Conservation (phyloP, 2,797 vertebrate species). For the Phoebastria nigripes region DNA sequence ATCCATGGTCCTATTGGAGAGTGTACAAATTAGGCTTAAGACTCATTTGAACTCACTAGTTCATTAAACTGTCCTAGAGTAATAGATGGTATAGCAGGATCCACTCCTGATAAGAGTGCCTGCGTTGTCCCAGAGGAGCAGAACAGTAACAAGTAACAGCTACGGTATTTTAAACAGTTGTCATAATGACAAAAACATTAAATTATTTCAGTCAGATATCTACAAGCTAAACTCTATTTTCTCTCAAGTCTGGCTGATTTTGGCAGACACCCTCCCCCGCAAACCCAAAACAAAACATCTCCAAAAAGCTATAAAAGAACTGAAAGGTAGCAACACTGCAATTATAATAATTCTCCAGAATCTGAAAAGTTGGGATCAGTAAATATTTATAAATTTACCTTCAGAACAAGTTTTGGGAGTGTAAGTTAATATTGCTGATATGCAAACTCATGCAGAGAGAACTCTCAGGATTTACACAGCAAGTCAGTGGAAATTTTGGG, state of each 20-base stretch:
- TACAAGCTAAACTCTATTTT: not conserved
- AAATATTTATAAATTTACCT: not conserved
- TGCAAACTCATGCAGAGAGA: not conserved
- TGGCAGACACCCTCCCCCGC: rapidly evolving
- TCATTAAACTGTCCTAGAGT: not conserved
- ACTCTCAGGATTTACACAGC: not conserved
- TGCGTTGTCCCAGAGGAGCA: not conserved
- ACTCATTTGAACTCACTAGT: not conserved
- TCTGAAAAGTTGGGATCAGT: not conserved
- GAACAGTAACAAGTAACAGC: not conserved
- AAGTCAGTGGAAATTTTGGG: not conserved
- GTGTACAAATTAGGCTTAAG: not conserved
- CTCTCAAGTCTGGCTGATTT: not conserved
- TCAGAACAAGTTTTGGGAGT: not conserved
- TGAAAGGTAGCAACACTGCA: not conserved
- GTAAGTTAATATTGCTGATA: not conserved
- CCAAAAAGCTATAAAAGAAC: not conserved
- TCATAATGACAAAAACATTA: not conserved
- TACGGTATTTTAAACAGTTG: not conserved
- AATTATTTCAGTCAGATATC: not conserved
- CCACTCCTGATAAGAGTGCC: not conserved
- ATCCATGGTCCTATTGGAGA: not conserved
- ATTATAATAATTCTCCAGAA: not conserved
- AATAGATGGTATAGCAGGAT: not conserved
- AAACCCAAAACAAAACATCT: not conserved